phyloP scores from a whole-genome alignment of 2,113 vertebrate species.

The Neotoma lepida region DNA sequence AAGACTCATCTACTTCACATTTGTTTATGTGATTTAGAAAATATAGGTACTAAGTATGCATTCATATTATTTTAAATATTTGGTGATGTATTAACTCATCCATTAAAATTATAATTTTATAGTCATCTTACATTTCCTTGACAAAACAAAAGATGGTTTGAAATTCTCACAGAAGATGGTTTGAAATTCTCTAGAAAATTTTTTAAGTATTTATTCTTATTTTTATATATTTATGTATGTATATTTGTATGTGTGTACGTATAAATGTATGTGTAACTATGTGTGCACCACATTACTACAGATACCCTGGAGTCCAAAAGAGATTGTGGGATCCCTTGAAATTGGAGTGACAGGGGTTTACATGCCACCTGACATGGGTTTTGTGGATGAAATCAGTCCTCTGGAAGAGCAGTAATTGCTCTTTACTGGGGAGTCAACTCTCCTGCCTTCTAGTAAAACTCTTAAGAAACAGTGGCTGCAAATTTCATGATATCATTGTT shows the following conservation, averaged over 20 bases:
- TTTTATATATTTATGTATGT: background rate
- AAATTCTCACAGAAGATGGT: background rate
- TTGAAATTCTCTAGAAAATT: constrained; percentile 26
- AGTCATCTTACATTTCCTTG: background rate
- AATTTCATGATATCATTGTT: too few species aligned
- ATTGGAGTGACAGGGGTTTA: background rate
- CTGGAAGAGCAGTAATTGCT: background rate
- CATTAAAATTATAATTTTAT: constrained; percentile 23
- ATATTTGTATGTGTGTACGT: background rate
- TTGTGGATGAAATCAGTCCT: too few species aligned
- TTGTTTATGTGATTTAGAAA: background rate
- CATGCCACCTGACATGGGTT: background rate
- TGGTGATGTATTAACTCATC: background rate
- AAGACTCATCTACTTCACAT: background rate
- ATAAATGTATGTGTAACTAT: background rate
- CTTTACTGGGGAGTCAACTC: background rate
- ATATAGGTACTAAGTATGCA: background rate
- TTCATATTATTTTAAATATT: background rate
- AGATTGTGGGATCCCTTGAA: background rate
- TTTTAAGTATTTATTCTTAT: background rate
- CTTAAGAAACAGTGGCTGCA: too few species aligned
- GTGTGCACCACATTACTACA: background rate
- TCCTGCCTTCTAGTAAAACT: background rate
- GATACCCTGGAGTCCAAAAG: background rate
- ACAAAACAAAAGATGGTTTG: background rate